Percentiles rank a stretch among this genome's conserved stretches.
phyloP scores from a whole-genome alignment of 2,888 invertebrate genomes.

The Eristalis intricaria region DNA sequence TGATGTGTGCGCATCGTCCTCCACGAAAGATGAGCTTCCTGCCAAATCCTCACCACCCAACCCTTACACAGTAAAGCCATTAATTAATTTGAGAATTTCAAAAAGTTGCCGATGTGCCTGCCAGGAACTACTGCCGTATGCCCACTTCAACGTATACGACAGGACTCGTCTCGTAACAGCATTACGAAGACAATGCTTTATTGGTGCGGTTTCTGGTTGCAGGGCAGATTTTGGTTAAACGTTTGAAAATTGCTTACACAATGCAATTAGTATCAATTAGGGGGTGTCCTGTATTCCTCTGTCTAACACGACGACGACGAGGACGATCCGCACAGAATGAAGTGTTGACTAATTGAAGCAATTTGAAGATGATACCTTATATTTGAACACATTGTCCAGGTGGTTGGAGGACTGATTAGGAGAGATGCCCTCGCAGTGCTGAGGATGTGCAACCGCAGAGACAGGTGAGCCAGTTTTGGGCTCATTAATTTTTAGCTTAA shows the following conservation, averaged over 20 bases:
- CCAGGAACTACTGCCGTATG: background rate
- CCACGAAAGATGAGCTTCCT: background rate
- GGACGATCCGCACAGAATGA: slow-evolving; percentile 2
- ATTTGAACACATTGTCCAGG: background rate
- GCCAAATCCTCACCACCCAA: background rate
- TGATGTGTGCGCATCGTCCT: background rate
- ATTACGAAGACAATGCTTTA: slow-evolving; percentile 44
- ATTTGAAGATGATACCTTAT: slow-evolving; percentile 17
- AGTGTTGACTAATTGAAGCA: slow-evolving; percentile 33
- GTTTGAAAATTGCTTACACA: slow-evolving; percentile 49
- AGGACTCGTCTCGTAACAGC: slow-evolving; percentile 33
- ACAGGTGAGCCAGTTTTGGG: too few relatives aligned
- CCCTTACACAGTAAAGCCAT: slow-evolving; percentile 12
- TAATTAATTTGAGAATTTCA: slow-evolving; percentile 41
- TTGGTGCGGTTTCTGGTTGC: slow-evolving; percentile 50
- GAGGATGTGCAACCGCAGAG: background rate
- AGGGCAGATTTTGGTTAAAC: slow-evolving; percentile 53
- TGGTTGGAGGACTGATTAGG: background rate
- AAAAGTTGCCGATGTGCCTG: slow-evolving; percentile 1
- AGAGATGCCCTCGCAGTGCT: background rate
- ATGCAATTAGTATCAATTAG: slow-evolving; percentile 54
- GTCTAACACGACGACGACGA: background rate
- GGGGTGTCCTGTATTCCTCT: background rate
- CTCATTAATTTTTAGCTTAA: too few relatives aligned
- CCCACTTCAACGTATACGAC: slow-evolving; percentile 3